Conservation (phyloP, 2,113 vertebrate species). For the Spea multiplicata region DNA sequence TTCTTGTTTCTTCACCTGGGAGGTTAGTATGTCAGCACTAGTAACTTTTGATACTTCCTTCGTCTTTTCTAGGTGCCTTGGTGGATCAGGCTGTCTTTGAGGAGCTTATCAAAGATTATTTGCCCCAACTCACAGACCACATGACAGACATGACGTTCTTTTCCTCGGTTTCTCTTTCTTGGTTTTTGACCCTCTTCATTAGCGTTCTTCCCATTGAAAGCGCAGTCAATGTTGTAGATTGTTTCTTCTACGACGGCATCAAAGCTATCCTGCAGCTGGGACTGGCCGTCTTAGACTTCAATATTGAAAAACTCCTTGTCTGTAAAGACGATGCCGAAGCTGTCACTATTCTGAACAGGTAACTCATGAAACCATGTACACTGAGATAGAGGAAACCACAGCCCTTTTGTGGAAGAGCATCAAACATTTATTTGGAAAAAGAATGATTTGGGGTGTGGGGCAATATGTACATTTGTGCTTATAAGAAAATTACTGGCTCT, state of each 20-base stretch:
- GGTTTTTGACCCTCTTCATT: slow-evolving; percentile 98
- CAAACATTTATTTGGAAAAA: too few relatives aligned
- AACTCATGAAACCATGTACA: slow-evolving; percentile 7
- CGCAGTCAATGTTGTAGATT: slow-evolving; percentile 95
- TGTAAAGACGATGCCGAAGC: slow-evolving; percentile 95
- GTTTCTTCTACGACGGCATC: slow-evolving; percentile 95
- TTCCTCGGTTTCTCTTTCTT: slow-evolving; percentile 94
- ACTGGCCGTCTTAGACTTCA: slow-evolving; percentile 88
- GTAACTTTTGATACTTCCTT: too few relatives aligned
- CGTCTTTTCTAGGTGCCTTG: slow-evolving; percentile 78
- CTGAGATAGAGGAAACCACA: too few relatives aligned
- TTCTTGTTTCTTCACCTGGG: too few relatives aligned
- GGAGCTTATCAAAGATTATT: slow-evolving; percentile 88
- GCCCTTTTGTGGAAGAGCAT: too few relatives aligned
- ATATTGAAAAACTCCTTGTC: slow-evolving; percentile 86
- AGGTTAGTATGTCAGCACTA: too few relatives aligned
- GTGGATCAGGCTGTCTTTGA: slow-evolving; percentile 98
- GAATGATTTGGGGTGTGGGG: too few relatives aligned
- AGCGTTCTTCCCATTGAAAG: slow-evolving; percentile 94
- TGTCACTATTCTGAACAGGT: slow-evolving; percentile 94
- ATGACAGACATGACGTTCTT: slow-evolving; percentile 97
- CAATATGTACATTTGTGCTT: too few relatives aligned
- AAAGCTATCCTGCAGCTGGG: slow-evolving; percentile 92
- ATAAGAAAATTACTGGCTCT: too few relatives aligned
- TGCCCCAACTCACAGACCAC: slow-evolving; percentile 92